Evolutionary conservation across 1,140 invertebrate genomes (phyloP), one percentile per base, ranked within the genome.

Genomic region (Pseudomyrmex cubaensis): DNA sequence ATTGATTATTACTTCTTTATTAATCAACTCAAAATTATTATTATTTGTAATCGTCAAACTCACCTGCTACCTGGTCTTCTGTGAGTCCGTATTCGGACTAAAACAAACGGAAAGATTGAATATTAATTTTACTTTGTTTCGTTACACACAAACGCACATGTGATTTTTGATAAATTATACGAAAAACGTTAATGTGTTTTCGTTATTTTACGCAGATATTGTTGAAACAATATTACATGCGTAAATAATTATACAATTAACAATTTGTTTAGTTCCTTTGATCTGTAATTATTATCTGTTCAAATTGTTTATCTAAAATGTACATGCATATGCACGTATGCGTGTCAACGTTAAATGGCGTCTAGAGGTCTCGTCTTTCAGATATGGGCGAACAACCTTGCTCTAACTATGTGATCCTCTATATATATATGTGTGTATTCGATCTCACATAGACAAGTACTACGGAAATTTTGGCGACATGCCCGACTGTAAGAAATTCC

Each of bases 21-120:
- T 20, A 59, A 57, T 59, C 22, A 46, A 17, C 15, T 63, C 13
- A 50, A n/a, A 44, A 59, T 35, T 12, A 35, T 4, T 64, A 64
- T 35, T 15, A 64, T 52, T 3, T 13, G 48, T 5, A 62, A 75
- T 35, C n/a, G 10, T 22, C 5, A 1, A 73, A 91, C 94, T 94
- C 95, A 97, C 96, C 96, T 87, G 97, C 97, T 73, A 97, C 97
- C 95, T 97, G 97, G 92, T 98, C 97, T 93, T 98, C 97, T 73
- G 97, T 97, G 70, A 98, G 95, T 87, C 97, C 97, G 95, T 97
- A 98, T 93, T 98, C 97, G 77, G 96, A 96, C 97, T 98, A 95
- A 90, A 96, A 96, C 91, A 93, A 87, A 91, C 93, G 91, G 77
- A 82, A 76, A 64, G 0, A 61, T 7, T 5, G 35, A 35, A 35